Conservation (phyloP, 1,140 invertebrate genomes). For the Zaprionus camerounensis region DNA sequence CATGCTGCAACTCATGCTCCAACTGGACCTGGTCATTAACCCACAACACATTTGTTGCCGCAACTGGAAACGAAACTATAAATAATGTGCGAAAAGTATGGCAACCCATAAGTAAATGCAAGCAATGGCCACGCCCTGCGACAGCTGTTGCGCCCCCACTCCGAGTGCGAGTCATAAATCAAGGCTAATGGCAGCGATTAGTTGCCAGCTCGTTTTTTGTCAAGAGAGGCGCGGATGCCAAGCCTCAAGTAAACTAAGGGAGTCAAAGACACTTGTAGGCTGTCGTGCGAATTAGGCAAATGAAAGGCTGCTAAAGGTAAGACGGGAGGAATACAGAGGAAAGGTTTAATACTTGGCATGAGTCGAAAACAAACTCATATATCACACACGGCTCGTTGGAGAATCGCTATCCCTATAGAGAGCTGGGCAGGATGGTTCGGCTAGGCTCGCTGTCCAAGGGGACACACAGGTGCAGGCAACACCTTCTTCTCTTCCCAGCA, state of each 20-base stretch:
- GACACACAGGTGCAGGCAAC: background rate
- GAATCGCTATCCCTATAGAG: background rate
- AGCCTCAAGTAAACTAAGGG: slow-evolving; percentile 7
- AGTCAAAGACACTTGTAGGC: slow-evolving; percentile 39
- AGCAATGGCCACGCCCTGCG: slow-evolving; percentile 42
- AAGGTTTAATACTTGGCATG: background rate
- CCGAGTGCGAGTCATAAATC: slow-evolving; percentile 61
- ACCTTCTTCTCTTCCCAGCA: background rate
- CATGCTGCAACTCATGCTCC: no score
- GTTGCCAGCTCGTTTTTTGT: slow-evolving; percentile 56
- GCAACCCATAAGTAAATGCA: slow-evolving; percentile 49
- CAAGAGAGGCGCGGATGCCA: slow-evolving; percentile 26
- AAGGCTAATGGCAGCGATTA: slow-evolving; percentile 76
- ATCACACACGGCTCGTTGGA: slow-evolving; percentile 54
- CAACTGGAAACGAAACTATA: slow-evolving; percentile 61
- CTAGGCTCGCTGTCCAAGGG: background rate
- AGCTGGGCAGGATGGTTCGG: background rate
- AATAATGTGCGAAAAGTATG: slow-evolving; percentile 74
- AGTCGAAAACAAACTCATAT: slow-evolving; percentile 52
- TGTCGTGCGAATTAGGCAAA: slow-evolving; percentile 53
- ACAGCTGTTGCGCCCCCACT: slow-evolving; percentile 3
- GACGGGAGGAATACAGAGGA: background rate
- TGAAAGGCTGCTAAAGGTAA: slow-evolving; percentile 45
- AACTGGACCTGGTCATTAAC: slow-evolving; percentile 54
- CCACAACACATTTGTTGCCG: slow-evolving; percentile 67